Percentiles rank a stretch among this genome's conserved stretches.
Conservation (phyloP, 1,140 invertebrate genomes). For the Chironomus striatipennis region DNA sequence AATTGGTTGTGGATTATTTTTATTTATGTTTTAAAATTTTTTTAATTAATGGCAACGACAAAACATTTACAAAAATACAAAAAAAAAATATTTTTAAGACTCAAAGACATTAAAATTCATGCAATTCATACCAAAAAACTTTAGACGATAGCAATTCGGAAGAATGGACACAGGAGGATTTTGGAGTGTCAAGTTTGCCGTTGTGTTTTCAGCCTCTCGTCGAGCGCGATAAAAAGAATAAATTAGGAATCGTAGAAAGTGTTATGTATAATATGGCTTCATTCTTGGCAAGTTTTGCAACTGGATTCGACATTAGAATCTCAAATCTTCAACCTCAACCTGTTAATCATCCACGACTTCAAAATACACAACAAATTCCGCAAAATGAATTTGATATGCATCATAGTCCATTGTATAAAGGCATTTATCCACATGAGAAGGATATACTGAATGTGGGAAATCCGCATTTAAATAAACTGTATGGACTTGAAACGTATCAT, state of each 20-base stretch:
- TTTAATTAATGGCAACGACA: neutral
- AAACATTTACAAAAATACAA: too few relatives aligned
- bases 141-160: constrained; percentile 4
- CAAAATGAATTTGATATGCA: constrained; percentile 37
- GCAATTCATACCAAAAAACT: too few relatives aligned
- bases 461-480: constrained; percentile 48
- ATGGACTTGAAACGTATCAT: constrained; percentile 85
- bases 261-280: constrained; percentile 85
- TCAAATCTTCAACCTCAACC: constrained; percentile 80
- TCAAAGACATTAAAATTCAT: neutral
- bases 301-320: constrained; percentile 83
- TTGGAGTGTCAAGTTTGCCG: neutral
- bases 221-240: constrained; percentile 51
- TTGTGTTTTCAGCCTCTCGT: constrained; percentile 30
- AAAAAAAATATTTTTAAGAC: neutral
- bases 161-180: neutral
- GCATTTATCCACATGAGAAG: constrained; percentile 35
- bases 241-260: constrained; percentile 66
- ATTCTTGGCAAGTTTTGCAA: constrained; percentile 76
- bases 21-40: neutral
- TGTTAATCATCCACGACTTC: constrained; percentile 50
- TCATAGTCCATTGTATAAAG: constrained; percentile 37
- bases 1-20: neutral
- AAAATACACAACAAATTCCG: constrained; percentile 29
- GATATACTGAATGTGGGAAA: constrained; percentile 44